phyloP scores from a whole-genome alignment of 2,797 vertebrate species.

The Platyrinchus mystaceus region DNA sequence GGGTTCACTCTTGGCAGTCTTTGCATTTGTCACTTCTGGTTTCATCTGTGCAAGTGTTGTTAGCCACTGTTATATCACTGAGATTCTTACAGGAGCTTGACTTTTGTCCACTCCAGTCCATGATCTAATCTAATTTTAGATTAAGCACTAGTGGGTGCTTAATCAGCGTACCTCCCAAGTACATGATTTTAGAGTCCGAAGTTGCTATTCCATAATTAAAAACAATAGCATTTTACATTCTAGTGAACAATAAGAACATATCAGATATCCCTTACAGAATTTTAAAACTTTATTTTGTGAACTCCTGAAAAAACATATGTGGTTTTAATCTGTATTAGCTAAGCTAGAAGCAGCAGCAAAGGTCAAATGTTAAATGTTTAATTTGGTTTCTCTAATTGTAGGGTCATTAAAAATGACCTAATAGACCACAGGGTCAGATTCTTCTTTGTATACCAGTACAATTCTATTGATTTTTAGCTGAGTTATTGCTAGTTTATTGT shows the following conservation, averaged over 20 bases:
- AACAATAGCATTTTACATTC: background rate
- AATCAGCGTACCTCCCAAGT: background rate
- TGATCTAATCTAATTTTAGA: background rate
- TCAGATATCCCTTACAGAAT: background rate
- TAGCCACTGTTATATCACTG: background rate
- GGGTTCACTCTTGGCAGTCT: background rate
- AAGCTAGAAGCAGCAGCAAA: background rate
- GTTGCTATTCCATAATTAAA: background rate
- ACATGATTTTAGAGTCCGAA: background rate
- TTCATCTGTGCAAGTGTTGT: background rate
- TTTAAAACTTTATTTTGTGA: background rate
- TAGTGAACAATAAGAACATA: background rate
- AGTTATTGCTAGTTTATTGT: background rate
- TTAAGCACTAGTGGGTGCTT: background rate
- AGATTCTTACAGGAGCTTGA: background rate
- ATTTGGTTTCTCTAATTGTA: slow-evolving; percentile 6
- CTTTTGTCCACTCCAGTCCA: background rate
- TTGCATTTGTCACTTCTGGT: background rate
- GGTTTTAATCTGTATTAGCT: background rate
- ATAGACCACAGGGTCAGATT: background rate
- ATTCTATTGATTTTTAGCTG: background rate
- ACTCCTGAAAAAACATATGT: background rate
- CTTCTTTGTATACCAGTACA: background rate
- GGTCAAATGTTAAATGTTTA: slow-evolving; percentile 6
- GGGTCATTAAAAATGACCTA: background rate